Percentiles rank a stretch among this genome's conserved stretches.
Evolutionary conservation across 2,888 invertebrate genomes (phyloP).

Genomic region (Cephus sareptanus): DNA sequence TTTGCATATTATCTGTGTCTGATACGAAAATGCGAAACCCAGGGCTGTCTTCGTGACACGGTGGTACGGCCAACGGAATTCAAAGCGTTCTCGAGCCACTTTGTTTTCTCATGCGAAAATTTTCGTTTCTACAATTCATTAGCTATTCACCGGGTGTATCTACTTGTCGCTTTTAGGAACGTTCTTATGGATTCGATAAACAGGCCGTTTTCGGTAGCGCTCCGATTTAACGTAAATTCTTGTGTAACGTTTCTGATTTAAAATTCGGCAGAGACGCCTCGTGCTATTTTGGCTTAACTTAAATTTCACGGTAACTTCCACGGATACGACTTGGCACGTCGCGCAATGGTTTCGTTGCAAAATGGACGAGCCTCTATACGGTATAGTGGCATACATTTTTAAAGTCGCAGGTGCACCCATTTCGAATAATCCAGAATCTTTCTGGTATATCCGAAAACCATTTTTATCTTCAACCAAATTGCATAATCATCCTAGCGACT

Average conservation of each 20-base stretch:
- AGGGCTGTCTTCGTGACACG: neutral
- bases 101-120: neutral
- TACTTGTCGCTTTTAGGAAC: neutral
- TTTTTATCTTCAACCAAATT: neutral
- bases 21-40: neutral
- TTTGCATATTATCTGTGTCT: neutral
- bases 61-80: neutral
- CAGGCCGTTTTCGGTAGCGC: neutral
- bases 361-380: neutral
- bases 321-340: too few species aligned
- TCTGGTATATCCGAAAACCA: neutral
- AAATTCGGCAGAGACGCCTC: neutral
- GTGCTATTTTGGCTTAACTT: neutral
- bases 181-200: neutral
- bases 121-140: neutral
- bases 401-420: neutral
- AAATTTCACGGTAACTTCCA: too few species aligned
- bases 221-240: neutral
- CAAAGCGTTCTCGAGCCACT: neutral
- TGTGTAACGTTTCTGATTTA: neutral
- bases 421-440: neutral
- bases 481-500: too few species aligned
- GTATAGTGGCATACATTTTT: neutral
- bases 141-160: neutral
- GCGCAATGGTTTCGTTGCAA: neutral